These are phyloP conservation scores for Ptychobarbus kaznakovi DNA, from an alignment of 2,797 vertebrate species.

Conservation along the genomic window DNA sequence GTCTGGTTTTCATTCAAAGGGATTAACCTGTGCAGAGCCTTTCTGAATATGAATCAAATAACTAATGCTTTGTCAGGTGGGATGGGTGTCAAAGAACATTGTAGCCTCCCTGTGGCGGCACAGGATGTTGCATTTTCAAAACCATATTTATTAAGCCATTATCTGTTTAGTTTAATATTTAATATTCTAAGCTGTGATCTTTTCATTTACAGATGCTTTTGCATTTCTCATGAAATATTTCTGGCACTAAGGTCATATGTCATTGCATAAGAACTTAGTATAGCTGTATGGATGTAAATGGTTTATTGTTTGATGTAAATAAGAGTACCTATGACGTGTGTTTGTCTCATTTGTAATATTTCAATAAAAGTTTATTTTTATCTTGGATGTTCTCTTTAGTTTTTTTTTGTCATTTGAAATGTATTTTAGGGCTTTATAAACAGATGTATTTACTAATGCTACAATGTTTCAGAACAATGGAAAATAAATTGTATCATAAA, in stretches of 20 bases:
- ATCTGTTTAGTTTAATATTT: background rate
- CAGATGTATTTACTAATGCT: background rate
- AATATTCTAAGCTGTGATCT: background rate
- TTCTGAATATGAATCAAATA: background rate
- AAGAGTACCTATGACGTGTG: background rate
- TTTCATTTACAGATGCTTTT: background rate
- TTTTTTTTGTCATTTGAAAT: background rate
- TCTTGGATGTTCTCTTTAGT: slow-evolving; percentile 1
- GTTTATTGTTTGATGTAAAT: slow-evolving; percentile 36
- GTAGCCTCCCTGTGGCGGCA: background rate
- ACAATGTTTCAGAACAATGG: background rate
- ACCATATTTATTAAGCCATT: background rate
- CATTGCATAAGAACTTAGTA: background rate
- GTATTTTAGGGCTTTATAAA: background rate
- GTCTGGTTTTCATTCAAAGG: background rate
- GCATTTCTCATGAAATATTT: background rate
- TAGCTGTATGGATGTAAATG: slow-evolving; percentile 8
- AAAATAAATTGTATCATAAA: background rate
- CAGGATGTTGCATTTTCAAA: background rate
- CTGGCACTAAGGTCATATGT: background rate
- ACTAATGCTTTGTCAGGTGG: background rate
- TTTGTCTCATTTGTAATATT: slow-evolving; percentile 25
- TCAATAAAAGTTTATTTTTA: slow-evolving; percentile 36
- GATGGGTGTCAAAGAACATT: background rate
- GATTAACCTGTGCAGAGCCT: background rate